Percentiles rank a stretch among this genome's conserved stretches.
Conservation (phyloP, 1,140 invertebrate genomes). For the Drosophila punjabiensis region DNA sequence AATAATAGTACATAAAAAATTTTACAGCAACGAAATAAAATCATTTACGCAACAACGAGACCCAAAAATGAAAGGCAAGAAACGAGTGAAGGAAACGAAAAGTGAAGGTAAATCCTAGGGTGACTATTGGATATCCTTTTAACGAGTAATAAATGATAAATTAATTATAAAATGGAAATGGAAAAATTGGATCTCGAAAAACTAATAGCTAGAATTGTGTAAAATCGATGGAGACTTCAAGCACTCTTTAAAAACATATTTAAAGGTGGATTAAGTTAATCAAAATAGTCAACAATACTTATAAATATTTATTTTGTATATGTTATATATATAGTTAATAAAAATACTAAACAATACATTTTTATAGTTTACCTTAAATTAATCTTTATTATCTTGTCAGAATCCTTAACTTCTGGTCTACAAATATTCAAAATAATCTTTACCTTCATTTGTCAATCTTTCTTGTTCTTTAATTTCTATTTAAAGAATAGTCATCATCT, state of each 20-base stretch:
- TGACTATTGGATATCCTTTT: constrained; percentile 23
- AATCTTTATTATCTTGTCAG: no score
- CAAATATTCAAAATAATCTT: no score
- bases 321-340: not conserved
- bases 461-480: no score
- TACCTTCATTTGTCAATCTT: no score
- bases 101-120: no score
- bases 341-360: not conserved
- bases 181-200: no score
- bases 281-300: not conserved
- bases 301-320: not conserved
- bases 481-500: no score
- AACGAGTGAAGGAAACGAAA: constrained; percentile 55
- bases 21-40: constrained; percentile 76
- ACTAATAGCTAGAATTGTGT: not conserved
- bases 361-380: not conserved
- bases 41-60: constrained; percentile 77
- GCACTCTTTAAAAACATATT: not conserved
- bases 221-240: not conserved
- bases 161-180: no score
- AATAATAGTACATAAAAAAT: constrained; percentile 82
- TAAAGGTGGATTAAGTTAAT: not conserved
- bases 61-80: constrained; percentile 72
- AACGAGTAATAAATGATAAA: not conserved
- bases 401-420: not conserved